These are phyloP conservation scores for Phylloscopus whistleri DNA, from an alignment of 2,113 vertebrate genomes.

Conservation along the genomic window DNA sequence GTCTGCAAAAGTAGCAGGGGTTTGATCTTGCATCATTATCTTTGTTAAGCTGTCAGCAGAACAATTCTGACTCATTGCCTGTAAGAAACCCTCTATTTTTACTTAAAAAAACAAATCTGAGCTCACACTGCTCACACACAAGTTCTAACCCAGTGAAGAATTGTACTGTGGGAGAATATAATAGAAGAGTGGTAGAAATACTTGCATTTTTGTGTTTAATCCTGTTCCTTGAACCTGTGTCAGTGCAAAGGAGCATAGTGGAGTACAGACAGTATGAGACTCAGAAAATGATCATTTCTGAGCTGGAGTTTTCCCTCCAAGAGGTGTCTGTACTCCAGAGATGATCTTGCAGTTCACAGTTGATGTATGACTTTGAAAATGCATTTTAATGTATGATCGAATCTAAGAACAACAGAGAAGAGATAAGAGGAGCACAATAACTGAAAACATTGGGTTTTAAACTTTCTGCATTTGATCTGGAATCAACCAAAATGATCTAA, in stretches of 20 bases:
- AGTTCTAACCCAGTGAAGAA: not conserved
- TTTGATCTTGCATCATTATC: not conserved
- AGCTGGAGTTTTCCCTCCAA: not conserved
- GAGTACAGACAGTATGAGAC: not conserved
- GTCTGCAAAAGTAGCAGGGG: not conserved
- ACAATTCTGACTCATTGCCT: not conserved
- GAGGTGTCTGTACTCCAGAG: not conserved
- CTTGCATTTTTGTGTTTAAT: not conserved
- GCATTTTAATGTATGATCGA: not conserved
- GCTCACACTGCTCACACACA: not conserved
- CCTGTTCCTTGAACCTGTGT: not conserved
- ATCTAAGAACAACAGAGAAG: not conserved
- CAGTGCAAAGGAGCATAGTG: not conserved
- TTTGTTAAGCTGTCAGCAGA: not conserved
- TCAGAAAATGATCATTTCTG: not conserved
- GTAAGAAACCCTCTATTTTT: not conserved
- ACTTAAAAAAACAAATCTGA: not conserved
- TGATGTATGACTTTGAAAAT: not conserved
- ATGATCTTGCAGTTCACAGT: not conserved
- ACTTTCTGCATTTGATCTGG: not conserved
- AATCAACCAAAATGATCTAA: not conserved
- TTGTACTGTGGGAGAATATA: not conserved
- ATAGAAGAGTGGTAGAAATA: not conserved
- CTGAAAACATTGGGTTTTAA: not conserved
- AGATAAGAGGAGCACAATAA: not conserved